A percentile compares a stretch with the other conserved stretches of the same genome.
phyloP scores from a whole-genome alignment of 2,888 invertebrate genomes.

The Monochamus alternatus region DNA sequence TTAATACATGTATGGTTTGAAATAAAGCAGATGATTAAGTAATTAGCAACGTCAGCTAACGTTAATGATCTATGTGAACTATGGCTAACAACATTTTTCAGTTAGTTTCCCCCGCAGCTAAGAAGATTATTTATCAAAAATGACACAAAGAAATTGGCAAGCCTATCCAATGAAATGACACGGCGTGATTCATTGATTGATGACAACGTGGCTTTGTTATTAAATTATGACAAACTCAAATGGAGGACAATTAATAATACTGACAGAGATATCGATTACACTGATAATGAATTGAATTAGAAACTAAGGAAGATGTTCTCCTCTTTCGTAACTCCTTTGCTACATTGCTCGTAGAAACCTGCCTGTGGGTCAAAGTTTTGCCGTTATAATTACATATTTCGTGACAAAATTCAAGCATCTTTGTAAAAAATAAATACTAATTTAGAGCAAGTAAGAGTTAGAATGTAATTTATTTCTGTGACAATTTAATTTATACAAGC shows the following conservation, averaged over 20 bases:
- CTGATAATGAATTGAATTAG: conserved; percentile 23
- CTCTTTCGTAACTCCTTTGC: conserved; percentile 9
- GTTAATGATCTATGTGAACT: too few relatives aligned
- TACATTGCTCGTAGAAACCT: neutral
- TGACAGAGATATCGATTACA: conserved; percentile 20
- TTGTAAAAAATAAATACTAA: too few relatives aligned
- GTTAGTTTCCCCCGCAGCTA: neutral
- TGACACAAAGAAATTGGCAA: conserved; percentile 19
- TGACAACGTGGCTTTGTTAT: conserved; percentile 19
- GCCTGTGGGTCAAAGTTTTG: neutral
- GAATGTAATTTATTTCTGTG: too few relatives aligned
- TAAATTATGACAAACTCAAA: conserved; percentile 22
- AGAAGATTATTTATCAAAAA: conserved; percentile 18
- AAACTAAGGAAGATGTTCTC: conserved; percentile 23
- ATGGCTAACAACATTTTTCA: too few relatives aligned
- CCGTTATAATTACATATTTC: neutral
- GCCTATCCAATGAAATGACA: conserved; percentile 20
- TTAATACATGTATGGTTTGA: too few relatives aligned
- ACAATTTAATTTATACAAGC: too few relatives aligned
- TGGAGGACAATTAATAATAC: conserved; percentile 23
- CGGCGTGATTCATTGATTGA: conserved; percentile 22
- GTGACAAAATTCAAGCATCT: too few relatives aligned
- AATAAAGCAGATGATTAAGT: too few relatives aligned
- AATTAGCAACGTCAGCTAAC: too few relatives aligned
- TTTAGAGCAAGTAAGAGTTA: too few relatives aligned